Base-by-base conservation (phyloP, 2,888 invertebrate species). In the Vanessa cardui region DNA sequence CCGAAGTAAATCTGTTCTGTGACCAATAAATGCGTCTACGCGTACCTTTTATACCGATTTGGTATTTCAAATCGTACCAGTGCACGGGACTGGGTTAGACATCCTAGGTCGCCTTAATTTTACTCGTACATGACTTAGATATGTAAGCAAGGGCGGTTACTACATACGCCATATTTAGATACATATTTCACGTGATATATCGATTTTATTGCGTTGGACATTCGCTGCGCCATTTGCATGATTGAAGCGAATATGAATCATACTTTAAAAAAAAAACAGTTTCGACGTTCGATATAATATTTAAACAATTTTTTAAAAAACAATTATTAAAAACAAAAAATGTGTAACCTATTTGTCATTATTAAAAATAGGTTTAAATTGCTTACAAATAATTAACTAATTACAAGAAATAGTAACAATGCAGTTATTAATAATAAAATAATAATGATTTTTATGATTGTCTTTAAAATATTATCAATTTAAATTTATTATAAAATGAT, bases 21-120 rank as follows among this genome's bases (percentile, higher is more conserved):
- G 86, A 73, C 77, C 80, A 81, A 83, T 82, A 77, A 80, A 63
- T 69, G 76, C 74, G 77, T 66, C 33, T 52, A 71, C 76, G 74
- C 81, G n/a, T n/a, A 81, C 83, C 87, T 90, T 91, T 79, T 90
- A 90, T 90, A 90, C 87, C 74, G 47, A 71, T 68, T 75, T 78
- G 80, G 81, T 77, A 81, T 83, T 86, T 73, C 64, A 71, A 64
- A 65, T 58, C 59, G 66, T 66, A 69, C 69, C 64, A 62, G 68
- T 54, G 47, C 18, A 62, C 62, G 58, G 69, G 72, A 65, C 69
- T 72, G 63, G 74, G 74, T 74, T 72, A 76, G 69, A 77, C 78
- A 82, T 83, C 80, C 79, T 78, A 79, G 76, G 76, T 75, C 69
- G 64, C 59, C 39, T 68, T 62, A 64, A 59, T 70, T 71, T 63